phyloP scores from a whole-genome alignment of 2,113 vertebrate genomes.

The Pandion haliaetus region DNA sequence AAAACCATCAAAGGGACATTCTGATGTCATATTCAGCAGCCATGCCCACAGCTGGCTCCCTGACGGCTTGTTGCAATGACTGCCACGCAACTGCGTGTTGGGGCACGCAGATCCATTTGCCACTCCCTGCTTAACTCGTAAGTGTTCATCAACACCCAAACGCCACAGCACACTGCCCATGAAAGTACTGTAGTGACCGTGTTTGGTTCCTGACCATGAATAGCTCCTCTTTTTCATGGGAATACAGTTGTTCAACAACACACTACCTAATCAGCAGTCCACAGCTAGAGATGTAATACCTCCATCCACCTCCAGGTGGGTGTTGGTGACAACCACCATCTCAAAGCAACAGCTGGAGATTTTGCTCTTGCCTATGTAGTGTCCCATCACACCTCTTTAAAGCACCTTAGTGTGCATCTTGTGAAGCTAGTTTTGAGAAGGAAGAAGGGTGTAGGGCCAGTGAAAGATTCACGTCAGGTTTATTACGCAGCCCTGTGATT shows the following conservation, averaged over 20 bases:
- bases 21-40: not conserved
- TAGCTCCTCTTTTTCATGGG: not conserved
- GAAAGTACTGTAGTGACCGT: not conserved
- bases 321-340: not conserved
- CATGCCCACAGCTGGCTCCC: not conserved
- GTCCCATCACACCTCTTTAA: not conserved
- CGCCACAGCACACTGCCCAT: not conserved
- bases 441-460: not conserved
- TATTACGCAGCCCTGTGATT: not conserved
- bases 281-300: not conserved
- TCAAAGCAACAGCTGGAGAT: not conserved
- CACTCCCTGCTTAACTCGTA: not conserved
- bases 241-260: not conserved
- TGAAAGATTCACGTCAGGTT: not conserved
- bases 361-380: not conserved
- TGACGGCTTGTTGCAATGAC: not conserved
- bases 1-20: not conserved
- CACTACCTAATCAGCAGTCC: not conserved
- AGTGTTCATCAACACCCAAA: not conserved
- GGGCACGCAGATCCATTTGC: no score
- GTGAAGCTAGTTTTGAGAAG: not conserved
- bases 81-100: accelerated
- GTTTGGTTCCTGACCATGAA: not conserved
- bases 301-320: not conserved
- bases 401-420: not conserved